phyloP scores from a whole-genome alignment of 2,113 vertebrate genomes.

The Genyomyrus donnyi region DNA sequence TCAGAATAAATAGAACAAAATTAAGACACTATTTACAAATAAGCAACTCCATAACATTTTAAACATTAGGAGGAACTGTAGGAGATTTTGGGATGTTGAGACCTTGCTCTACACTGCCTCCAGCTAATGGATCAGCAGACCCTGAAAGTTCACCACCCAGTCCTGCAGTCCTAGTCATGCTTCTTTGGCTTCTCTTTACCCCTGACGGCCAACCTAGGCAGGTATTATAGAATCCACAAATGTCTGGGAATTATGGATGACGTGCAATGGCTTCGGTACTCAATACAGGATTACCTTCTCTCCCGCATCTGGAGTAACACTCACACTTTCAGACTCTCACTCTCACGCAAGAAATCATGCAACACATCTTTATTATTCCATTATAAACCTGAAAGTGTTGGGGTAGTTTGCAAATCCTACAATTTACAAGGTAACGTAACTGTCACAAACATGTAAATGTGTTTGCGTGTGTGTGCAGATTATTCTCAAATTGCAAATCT shows the following conservation, averaged over 20 bases:
- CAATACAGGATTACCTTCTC: neutral
- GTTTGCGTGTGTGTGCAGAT: too few species aligned
- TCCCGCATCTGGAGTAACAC: too few species aligned
- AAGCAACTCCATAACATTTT: neutral
- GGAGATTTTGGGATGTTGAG: neutral
- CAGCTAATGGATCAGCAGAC: neutral
- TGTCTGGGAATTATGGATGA: neutral
- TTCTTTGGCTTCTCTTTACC: neutral
- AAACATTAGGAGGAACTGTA: neutral
- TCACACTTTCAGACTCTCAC: too few species aligned
- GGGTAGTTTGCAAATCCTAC: too few species aligned
- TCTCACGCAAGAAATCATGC: too few species aligned
- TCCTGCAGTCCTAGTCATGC: neutral
- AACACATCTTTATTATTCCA: too few species aligned
- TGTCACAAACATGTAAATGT: too few species aligned
- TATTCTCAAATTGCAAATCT: too few species aligned
- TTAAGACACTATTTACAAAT: neutral
- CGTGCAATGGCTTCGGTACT: neutral
- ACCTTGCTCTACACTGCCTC: neutral
- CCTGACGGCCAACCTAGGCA: neutral
- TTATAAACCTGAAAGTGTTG: too few species aligned
- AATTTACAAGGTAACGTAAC: too few species aligned
- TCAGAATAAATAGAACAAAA: neutral
- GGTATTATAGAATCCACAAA: neutral
- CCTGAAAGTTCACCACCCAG: neutral